phyloP scores from a whole-genome alignment of 2,113 vertebrate species.

The Hemicordylus capensis region DNA sequence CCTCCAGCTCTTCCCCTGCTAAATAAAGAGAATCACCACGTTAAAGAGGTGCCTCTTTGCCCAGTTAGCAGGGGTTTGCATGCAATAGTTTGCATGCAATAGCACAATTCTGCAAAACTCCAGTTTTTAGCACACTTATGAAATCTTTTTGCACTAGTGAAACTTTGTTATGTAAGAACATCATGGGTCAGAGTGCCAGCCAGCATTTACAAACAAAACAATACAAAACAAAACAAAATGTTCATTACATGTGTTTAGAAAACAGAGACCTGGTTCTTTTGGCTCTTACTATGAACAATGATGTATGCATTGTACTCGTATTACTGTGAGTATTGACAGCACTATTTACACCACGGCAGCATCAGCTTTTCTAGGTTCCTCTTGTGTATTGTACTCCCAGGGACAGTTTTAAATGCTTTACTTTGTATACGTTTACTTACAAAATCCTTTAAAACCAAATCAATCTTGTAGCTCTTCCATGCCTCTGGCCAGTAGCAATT shows the following conservation, averaged over 20 bases:
- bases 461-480: slow-evolving; percentile 50
- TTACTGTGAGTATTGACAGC: slow-evolving; percentile 8
- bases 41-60: too few species aligned
- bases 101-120: too few species aligned
- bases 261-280: background rate
- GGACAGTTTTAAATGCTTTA: slow-evolving; percentile 54
- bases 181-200: too few species aligned
- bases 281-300: background rate
- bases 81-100: too few species aligned
- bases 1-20: too few species aligned
- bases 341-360: slow-evolving; percentile 19
- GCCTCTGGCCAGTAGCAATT: slow-evolving; percentile 53
- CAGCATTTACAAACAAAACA: too few species aligned
- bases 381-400: slow-evolving; percentile 44
- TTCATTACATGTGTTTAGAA: background rate
- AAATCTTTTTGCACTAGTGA: too few species aligned
- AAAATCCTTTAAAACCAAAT: slow-evolving; percentile 72
- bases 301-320: background rate
- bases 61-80: too few species aligned
- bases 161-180: too few species aligned
- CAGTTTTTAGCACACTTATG: too few species aligned
- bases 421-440: slow-evolving; percentile 63
- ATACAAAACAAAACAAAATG: too few species aligned
- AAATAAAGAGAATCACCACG: too few species aligned
- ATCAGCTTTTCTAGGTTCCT: slow-evolving; percentile 29